Evolutionary conservation across 2,888 invertebrate genomes (phyloP), one percentile per base, ranked within the genome.

Genomic region (Anthrax anthrax): DNA sequence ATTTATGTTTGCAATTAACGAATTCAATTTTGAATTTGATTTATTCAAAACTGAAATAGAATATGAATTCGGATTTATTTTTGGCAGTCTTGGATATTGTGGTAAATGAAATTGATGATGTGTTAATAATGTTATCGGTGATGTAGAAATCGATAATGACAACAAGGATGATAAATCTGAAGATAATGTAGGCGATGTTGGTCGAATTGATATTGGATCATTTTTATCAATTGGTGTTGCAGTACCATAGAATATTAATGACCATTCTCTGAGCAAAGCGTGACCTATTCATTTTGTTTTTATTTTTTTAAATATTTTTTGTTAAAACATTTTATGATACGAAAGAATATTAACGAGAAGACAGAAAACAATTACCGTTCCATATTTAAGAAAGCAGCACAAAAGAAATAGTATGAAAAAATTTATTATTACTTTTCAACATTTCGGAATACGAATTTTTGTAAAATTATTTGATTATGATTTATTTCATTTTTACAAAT

Each of bases 241-340:
- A 49, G 94, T 94, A 57, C 95, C 95, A 68, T 92, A 90, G 65
- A 94, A 78, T 62, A 89, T 83, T 65, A 95, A 75, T 51, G 90
- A 86, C 95, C 94, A 95, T 65, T 87, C 88, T 72, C 88, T 85
- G 58, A 95, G 77, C 53, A 84, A 81, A 50, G 90, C 90, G 66
- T 88, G 81, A 70, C 87, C 89, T 89, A 49, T 48, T 37, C 3
- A 37, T 29, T 8, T 37, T n/a, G 6, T 18, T 40, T n/a, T 18
- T 10, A 39, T 9, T 13, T 36, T 16, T 8, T 29, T 4, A 40
- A 40, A 39, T 19, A 16, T 38, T n/a, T n/a, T n/a, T n/a, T n/a
- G n/a, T n/a, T n/a, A n/a, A n/a, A n/a, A n/a, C n/a, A n/a, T n/a
- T n/a, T n/a, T n/a, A n/a, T n/a, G n/a, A n/a, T n/a, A n/a, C n/a